Base-by-base conservation (phyloP, 2,888 invertebrate genomes). In the Pachymerium ferrugineum region DNA sequence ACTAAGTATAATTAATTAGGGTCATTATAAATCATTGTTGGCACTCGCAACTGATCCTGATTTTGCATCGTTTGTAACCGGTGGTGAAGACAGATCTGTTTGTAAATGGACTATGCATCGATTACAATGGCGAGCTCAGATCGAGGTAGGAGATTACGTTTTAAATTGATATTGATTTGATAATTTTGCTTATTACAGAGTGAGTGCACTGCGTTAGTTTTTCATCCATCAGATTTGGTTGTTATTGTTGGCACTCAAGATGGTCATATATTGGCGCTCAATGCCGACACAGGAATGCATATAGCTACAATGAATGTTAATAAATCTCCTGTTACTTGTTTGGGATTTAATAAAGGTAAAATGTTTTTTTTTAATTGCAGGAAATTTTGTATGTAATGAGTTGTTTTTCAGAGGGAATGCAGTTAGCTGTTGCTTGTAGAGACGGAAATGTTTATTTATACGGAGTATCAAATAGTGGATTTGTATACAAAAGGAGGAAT, bases 71-170 rank as follows among this genome's bases (percentile, higher is more conserved):
- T 94, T 94, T 80, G 93, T 94, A 0, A 93, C 95, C 0, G 94
- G 94, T 0, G 95, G 95, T 0, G 91, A 92, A 79, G 95, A 95
- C 82, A 92, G 93, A 81, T 90, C 91, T 78, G 92, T 96, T 76
- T 93, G 93, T 1, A 84, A 94, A 67, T 96, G 96, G 96, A 88
- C 92, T 76, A 90, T 92, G 75, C 93, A 93, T 81, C 92, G 92
- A 83, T 85, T 94, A 12, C 86, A 93, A 67, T 95, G 94, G 90
- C 90, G 89, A 73, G 89, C 91, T 47, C 91, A 92, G 85, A 75
- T 76, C 6, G 74, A 76, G 74, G 92, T 93, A 6, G n/a, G n/a
- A 33, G 10, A 25, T 25, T 1, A 62, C 14, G 10, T 62, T 22
- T 62, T 62, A 6, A 22, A 16, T n/a, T 71, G 1, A 10, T 70